These are phyloP conservation scores for Bombus superbus DNA, from an alignment of 1,140 invertebrate genomes.

Conservation along the genomic window DNA sequence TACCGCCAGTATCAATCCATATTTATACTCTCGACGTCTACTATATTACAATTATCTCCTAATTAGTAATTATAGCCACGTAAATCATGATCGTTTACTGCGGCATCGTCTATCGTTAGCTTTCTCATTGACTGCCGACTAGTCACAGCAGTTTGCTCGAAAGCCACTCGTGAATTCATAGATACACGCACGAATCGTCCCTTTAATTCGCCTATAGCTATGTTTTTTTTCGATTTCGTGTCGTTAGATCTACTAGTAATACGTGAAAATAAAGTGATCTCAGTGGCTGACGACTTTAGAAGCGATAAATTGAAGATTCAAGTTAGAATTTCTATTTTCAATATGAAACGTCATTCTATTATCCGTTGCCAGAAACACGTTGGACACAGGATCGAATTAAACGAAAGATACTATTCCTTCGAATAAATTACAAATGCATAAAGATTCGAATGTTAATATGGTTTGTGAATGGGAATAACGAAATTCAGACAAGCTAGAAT, in stretches of 20 bases:
- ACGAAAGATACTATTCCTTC: too few relatives aligned
- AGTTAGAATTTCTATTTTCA: too few relatives aligned
- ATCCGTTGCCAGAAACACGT: too few relatives aligned
- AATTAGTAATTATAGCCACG: conserved; percentile 68
- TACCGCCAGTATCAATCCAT: conserved; percentile 65
- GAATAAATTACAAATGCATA: too few relatives aligned
- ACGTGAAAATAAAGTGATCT: too few relatives aligned
- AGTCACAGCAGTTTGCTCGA: not conserved
- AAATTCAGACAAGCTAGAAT: too few relatives aligned
- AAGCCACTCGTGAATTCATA: not conserved
- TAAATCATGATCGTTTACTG: conserved; percentile 70
- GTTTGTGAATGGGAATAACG: too few relatives aligned
- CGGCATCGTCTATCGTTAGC: conserved; percentile 29
- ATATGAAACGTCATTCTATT: too few relatives aligned
- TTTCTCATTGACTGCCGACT: not conserved
- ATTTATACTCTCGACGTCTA: conserved; percentile 59
- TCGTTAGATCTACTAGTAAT: too few relatives aligned
- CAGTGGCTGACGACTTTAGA: not conserved
- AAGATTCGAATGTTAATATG: too few relatives aligned
- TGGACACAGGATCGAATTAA: too few relatives aligned
- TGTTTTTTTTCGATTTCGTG: not conserved
- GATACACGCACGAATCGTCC: not conserved
- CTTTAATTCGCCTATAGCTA: not conserved
- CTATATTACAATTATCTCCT: conserved; percentile 69
- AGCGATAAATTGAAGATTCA: not conserved